These are phyloP conservation scores for Stenolophus ochropezus DNA, from an alignment of 2,888 invertebrate genomes.

Conservation along the genomic window DNA sequence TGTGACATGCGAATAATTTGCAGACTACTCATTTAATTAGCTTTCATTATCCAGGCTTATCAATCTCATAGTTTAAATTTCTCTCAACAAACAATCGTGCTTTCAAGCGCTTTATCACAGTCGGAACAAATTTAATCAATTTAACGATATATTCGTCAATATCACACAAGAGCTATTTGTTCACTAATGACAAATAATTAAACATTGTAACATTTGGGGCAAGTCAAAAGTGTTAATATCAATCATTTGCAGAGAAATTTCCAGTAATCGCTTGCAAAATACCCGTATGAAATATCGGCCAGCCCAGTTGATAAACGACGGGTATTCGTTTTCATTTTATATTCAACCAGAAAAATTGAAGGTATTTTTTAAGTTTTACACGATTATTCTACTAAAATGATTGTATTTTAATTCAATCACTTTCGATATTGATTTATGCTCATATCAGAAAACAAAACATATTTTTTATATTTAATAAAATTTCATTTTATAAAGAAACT, in stretches of 20 bases:
- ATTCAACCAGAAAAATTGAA: neutral
- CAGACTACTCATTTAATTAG: conserved; percentile 33
- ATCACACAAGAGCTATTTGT: conserved; percentile 1
- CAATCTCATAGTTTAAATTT: conserved; percentile 25
- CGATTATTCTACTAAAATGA: neutral
- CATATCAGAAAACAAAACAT: too few species aligned
- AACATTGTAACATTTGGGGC: conserved; percentile 13
- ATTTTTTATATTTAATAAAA: too few species aligned
- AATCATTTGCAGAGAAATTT: conserved; percentile 19
- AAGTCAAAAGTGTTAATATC: conserved; percentile 16
- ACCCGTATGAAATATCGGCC: neutral
- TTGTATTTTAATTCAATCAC: neutral
- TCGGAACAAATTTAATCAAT: conserved; percentile 27
- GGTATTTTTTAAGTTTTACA: neutral
- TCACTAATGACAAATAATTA: conserved; percentile 22
- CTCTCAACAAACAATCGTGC: neutral
- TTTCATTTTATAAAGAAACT: too few species aligned
- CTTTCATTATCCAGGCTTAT: conserved; percentile 38
- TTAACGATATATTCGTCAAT: conserved; percentile 26
- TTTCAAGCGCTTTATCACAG: conserved; percentile 5
- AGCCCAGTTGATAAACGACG: conserved; percentile 7
- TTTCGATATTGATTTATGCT: too few species aligned
- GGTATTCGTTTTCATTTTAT: neutral
- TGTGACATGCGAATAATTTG: conserved; percentile 13
- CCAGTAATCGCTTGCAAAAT: neutral